These are phyloP conservation scores for Epirrhoe alternata DNA, from an alignment of 2,888 invertebrate genomes.

Conservation along the genomic window DNA sequence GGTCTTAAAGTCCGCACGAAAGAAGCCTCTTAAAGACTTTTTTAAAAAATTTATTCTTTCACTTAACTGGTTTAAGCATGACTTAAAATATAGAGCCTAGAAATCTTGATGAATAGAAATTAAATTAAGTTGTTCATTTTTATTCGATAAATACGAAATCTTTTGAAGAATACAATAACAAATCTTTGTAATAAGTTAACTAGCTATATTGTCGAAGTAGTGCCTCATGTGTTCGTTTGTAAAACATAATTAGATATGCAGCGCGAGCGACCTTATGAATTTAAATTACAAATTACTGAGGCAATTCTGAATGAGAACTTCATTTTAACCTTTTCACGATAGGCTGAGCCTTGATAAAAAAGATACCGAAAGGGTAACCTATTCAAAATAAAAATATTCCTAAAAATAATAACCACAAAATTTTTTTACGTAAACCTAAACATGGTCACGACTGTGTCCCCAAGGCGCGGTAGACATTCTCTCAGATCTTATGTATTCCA, in stretches of 20 bases:
- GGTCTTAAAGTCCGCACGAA: too few species aligned
- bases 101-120: background rate
- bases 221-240: slow-evolving; percentile 12
- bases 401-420: too few species aligned
- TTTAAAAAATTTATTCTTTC: too few species aligned
- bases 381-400: background rate
- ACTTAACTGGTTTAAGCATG: background rate
- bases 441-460: too few species aligned
- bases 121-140: background rate
- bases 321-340: slow-evolving; percentile 26
- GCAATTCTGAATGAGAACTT: slow-evolving; percentile 20
- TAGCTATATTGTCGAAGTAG: slow-evolving; percentile 12
- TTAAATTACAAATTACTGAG: slow-evolving; percentile 30
- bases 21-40: too few species aligned
- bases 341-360: slow-evolving; percentile 13
- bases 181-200: slow-evolving; percentile 3
- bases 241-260: slow-evolving; percentile 28
- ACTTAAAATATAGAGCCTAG: background rate
- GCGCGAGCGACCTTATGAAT: slow-evolving; percentile 24
- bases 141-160: background rate
- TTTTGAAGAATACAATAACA: background rate
- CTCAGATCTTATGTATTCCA: too few species aligned
- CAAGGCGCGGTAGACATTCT: too few species aligned
- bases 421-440: too few species aligned
- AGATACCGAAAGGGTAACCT: background rate